A percentile compares a stretch with the other conserved stretches of the same genome.
phyloP scores from a whole-genome alignment of 2,113 vertebrate species.

The Nanorana parkeri region DNA sequence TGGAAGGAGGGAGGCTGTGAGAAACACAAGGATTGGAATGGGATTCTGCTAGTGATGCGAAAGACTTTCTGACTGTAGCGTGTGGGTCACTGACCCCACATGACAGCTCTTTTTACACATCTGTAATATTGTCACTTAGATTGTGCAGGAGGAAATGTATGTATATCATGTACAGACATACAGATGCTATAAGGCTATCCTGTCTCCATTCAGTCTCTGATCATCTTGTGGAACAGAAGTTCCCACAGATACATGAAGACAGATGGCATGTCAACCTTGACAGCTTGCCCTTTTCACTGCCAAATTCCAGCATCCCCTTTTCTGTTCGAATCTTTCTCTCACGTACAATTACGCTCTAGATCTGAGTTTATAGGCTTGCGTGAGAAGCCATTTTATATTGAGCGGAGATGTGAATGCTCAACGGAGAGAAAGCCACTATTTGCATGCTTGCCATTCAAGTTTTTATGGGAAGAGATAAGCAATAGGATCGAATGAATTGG shows the following conservation, averaged over 20 bases:
- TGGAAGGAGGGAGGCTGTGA: slow-evolving; percentile 45
- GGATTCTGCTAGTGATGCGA: slow-evolving; percentile 6
- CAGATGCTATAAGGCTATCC: background rate
- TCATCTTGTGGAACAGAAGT: slow-evolving; percentile 20
- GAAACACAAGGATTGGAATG: slow-evolving; percentile 4
- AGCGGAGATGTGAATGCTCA: no score
- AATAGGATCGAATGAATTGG: no score
- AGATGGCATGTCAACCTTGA: no score
- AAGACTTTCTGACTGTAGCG: slow-evolving; percentile 27
- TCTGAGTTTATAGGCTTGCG: background rate
- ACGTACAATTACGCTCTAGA: no score
- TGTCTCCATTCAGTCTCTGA: slow-evolving; percentile 17
- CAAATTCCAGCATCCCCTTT: no score
- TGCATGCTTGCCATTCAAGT: no score
- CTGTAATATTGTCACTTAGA: background rate
- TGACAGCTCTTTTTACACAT: background rate
- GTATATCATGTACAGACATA: slow-evolving; percentile 25
- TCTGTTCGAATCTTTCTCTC: no score
- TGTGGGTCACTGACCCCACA: background rate
- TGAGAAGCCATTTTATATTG: background rate
- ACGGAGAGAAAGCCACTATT: no score
- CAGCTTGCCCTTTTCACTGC: no score
- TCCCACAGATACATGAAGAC: background rate
- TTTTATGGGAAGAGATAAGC: no score
- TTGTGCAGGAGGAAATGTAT: slow-evolving; percentile 27